phyloP scores from a whole-genome alignment of 2,113 vertebrate species.

The Calypte anna region DNA sequence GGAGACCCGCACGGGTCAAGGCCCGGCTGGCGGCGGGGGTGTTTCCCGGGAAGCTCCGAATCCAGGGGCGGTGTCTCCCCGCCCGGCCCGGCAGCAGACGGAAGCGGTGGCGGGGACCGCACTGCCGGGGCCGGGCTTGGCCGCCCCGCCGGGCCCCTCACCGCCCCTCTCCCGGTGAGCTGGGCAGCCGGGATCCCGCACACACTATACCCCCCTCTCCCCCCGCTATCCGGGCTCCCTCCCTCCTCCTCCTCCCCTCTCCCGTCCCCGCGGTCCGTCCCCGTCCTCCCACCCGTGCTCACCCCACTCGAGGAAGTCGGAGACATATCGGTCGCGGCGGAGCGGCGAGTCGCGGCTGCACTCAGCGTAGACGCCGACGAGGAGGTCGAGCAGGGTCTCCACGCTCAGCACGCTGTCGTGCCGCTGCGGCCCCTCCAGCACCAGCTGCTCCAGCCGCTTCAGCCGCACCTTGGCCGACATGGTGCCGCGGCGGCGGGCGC shows the following conservation, averaged over 20 bases:
- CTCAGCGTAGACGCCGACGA: slow-evolving; percentile 89
- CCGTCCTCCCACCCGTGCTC: slow-evolving; percentile 75
- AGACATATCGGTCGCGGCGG: slow-evolving; percentile 91
- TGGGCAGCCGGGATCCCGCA: neutral
- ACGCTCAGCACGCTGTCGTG: slow-evolving; percentile 85
- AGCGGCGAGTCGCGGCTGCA: slow-evolving; percentile 84
- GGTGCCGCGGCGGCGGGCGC: slow-evolving; percentile 59
- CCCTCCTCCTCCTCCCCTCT: too few relatives aligned
- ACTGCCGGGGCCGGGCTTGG: neutral
- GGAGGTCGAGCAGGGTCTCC: slow-evolving; percentile 93
- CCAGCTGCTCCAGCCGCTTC: slow-evolving; percentile 93
- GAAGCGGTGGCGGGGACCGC: neutral
- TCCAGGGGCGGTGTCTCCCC: slow-evolving; percentile 28
- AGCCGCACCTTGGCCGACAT: slow-evolving; percentile 95
- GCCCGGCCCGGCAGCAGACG: neutral
- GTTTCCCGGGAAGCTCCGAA: slow-evolving; percentile 31
- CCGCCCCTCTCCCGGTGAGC: neutral
- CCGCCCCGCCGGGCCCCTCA: neutral
- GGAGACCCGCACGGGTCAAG: neutral
- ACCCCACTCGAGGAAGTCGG: slow-evolving; percentile 96
- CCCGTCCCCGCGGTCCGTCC: too few relatives aligned
- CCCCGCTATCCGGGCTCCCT: neutral
- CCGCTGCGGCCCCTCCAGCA: slow-evolving; percentile 84
- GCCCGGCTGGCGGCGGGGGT: neutral
- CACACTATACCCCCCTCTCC: neutral